These are phyloP conservation scores for Notarius quadriscutis DNA, from an alignment of 2,113 vertebrate genomes.

Conservation along the genomic window DNA sequence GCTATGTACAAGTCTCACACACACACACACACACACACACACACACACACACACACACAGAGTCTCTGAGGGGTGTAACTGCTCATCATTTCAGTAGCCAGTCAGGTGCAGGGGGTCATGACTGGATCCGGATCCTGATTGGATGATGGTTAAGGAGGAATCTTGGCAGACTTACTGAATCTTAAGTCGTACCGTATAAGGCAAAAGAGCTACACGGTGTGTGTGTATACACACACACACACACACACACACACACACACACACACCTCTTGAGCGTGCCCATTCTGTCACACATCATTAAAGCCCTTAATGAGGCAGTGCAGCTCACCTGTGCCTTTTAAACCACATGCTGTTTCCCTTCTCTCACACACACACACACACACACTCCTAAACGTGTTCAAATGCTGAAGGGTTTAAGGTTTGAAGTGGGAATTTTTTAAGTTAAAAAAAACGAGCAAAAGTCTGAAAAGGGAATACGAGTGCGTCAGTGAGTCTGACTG, in stretches of 20 bases:
- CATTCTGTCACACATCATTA: background rate
- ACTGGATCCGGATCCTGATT: slow-evolving; percentile 20
- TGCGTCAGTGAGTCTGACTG: background rate
- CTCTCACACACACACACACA: background rate
- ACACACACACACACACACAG: background rate
- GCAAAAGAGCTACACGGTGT: slow-evolving; percentile 49
- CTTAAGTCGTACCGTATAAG: slow-evolving; percentile 68
- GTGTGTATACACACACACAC: background rate
- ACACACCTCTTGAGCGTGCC: background rate
- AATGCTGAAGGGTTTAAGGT: background rate
- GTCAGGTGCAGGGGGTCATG: slow-evolving; percentile 25
- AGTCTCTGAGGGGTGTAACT: background rate
- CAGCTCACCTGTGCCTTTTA: background rate
- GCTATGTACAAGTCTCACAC: background rate
- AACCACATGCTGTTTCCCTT: background rate
- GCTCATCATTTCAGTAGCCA: slow-evolving; percentile 26
- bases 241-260: background rate
- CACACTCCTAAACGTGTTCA: background rate
- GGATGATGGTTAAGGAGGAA: slow-evolving; percentile 32
- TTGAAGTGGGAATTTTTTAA: background rate
- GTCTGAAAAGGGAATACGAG: background rate
- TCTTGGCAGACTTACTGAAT: slow-evolving; percentile 61
- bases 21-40: background rate
- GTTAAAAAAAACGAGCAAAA: background rate
- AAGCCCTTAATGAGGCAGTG: background rate